Evolutionary conservation across 2,888 invertebrate genomes (phyloP), one percentile per base, ranked within the genome.

Genomic region (Drosophila histrio): DNA sequence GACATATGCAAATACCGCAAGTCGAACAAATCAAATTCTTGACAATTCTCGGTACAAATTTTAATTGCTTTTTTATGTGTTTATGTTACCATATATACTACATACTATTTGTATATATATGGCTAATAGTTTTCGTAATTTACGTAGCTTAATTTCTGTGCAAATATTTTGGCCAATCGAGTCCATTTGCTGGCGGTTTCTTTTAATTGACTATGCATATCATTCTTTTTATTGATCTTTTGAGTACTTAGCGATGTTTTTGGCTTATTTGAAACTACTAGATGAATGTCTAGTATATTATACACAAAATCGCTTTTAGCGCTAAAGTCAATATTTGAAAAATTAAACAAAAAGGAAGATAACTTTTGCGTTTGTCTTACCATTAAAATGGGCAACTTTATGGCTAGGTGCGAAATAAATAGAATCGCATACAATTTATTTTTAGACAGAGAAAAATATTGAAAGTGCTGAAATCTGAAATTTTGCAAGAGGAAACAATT

Each of bases 381-480:
- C 81, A 84, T 80, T 81, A 78, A 81, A 64, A 36, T 71, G 60
- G 21, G 46, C 63, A 56, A 85, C 53, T 87, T 87, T 79, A 87
- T 82, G 85, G 77, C 15, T 81, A 77, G 82, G 87, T 83, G 82
- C 62, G 87, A 83, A 70, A 72, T 67, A 76, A 81, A 87, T 85
- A 63, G 52, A 77, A 66, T 64, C 50, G 58, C 52, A 78, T 11
- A 7, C 5, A 66, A 66, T 68, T 58, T 56, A 81, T 69, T 69
- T 77, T 64, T 59, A 53, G 61, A 9, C 11, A 19, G 43, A 21
- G 22, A 72, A 76, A 56, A 75, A 64, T 66, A 66, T 68, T 64
- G 41, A 69, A 62, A 39, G 62, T 71, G 66, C 58, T 58, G 65
- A 82, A 67, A 63, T 44, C 11, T 28, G 38, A 67, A 60, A 41